Base-by-base conservation (phyloP, 2,888 invertebrate species). In the Nyleta sp. region DNA sequence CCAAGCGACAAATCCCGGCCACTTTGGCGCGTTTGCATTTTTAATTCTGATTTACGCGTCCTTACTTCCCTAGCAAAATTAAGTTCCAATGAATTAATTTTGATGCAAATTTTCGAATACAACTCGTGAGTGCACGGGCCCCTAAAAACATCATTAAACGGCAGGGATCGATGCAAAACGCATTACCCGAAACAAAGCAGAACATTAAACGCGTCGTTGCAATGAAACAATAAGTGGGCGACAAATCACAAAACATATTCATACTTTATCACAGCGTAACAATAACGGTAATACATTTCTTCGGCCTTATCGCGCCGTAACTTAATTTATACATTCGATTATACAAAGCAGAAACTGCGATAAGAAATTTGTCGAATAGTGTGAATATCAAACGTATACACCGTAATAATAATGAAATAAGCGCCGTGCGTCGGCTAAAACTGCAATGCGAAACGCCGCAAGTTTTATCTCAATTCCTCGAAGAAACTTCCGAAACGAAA, bases 391-490 rank as follows among this genome's bases (percentile, higher is more conserved):
- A 65, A 65, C 44, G 28, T 55, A 64, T 59, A 70, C 18, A 42
- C 22, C 18, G 55, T 59, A 67, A 67, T 74, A 74, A 74, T 67
- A n/a, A n/a, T n/a, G 59, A 67, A 74, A 67, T 67, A 60, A 74
- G 74, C 35, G 50, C 10, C 18, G 42, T 60, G 53, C 53, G 33
- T 53, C 68, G 40, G n/a, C 55, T 48, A 67, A 68, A 75, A 75
- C 62, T 62, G 76, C 70, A 57, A 55, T 76, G 44, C 62, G 70
- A 64, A 68, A 57, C 24, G 64, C 20, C 42, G 48, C 62, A 76
- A 76, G 75, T 76, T 76, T 70, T 68, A 76, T 70, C 68, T 76
- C 70, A 76, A 76, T 64, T 76, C 64, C 68, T 70, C 57, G 18
- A 57, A 70, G 68, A 68, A 76, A 76, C 68, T 76, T 76, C 55